Conservation (phyloP, 2,888 invertebrate genomes). For the Deilephila elpenor region DNA sequence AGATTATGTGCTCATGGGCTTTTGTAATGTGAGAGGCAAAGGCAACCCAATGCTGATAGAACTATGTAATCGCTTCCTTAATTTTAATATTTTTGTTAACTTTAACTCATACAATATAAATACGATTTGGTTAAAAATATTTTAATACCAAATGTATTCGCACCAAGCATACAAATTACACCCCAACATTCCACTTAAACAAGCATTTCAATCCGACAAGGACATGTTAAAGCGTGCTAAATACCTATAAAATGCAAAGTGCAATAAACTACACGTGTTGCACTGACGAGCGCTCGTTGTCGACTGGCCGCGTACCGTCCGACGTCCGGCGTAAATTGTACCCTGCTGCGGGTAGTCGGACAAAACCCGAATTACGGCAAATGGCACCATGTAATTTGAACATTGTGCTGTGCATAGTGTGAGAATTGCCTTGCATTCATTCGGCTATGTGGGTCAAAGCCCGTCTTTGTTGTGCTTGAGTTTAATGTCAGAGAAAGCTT, state of each 20-base stretch:
- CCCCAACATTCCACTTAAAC: constrained; percentile 4
- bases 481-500: constrained; percentile 1
- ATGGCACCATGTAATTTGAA: constrained; percentile 72
- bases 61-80: too few relatives aligned
- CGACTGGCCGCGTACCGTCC: constrained; percentile 68
- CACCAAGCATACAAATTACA: constrained; percentile 1
- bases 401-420: constrained; percentile 50
- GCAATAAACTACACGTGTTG: constrained; percentile 73
- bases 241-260: constrained; percentile 70
- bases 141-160: background rate
- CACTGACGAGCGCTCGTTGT: constrained; percentile 54
- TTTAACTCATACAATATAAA: too few relatives aligned
- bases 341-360: constrained; percentile 64
- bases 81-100: too few relatives aligned
- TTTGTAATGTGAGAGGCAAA: too few relatives aligned
- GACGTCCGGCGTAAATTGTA: constrained; percentile 77
- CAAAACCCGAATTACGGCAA: constrained; percentile 69
- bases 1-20: too few relatives aligned
- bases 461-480: background rate
- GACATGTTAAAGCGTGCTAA: constrained; percentile 47
- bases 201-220: constrained; percentile 31
- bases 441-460: constrained; percentile 39
- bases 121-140: background rate
- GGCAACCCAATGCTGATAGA: too few relatives aligned
- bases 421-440: constrained; percentile 58